These are phyloP conservation scores for Drosophila birchii DNA, from an alignment of 2,888 invertebrate genomes.

Conservation along the genomic window DNA sequence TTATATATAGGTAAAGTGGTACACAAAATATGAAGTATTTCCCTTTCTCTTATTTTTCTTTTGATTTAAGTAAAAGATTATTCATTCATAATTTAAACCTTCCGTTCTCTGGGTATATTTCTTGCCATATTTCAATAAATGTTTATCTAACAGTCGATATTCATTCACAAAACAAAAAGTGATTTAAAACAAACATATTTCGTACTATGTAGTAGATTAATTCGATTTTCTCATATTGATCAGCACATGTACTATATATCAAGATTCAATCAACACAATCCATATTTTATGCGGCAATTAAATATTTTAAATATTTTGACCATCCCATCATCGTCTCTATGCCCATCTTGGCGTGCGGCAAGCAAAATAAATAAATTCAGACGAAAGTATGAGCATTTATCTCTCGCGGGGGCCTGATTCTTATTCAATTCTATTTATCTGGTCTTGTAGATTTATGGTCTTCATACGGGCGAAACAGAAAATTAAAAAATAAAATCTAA, in stretches of 20 bases:
- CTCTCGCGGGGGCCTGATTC: slow-evolving; percentile 28
- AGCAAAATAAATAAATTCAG: slow-evolving; percentile 49
- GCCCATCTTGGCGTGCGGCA: slow-evolving; percentile 47
- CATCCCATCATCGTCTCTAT: slow-evolving; percentile 50
- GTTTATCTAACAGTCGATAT: background rate
- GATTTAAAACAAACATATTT: slow-evolving; percentile 5
- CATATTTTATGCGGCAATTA: slow-evolving; percentile 47
- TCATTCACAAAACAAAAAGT: slow-evolving; percentile 9
- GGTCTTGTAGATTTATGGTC: slow-evolving; percentile 25
- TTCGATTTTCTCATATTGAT: slow-evolving; percentile 12
- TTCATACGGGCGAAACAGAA: background rate
- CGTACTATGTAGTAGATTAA: background rate
- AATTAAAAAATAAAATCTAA: background rate
- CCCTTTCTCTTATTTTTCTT: no score
- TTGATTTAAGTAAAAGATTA: background rate
- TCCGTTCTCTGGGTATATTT: background rate
- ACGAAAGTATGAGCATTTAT: slow-evolving; percentile 41
- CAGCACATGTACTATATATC: slow-evolving; percentile 20
- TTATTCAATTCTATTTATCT: slow-evolving; percentile 46
- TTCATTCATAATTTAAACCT: background rate
- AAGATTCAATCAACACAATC: slow-evolving; percentile 36
- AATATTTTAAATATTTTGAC: slow-evolving; percentile 52
- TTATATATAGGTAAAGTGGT: background rate
- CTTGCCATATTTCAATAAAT: background rate
- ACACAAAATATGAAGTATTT: background rate